Evolutionary conservation across 2,888 invertebrate genomes (phyloP), one percentile per base, ranked within the genome.

Genomic region (Troglohyphantes excavatus): DNA sequence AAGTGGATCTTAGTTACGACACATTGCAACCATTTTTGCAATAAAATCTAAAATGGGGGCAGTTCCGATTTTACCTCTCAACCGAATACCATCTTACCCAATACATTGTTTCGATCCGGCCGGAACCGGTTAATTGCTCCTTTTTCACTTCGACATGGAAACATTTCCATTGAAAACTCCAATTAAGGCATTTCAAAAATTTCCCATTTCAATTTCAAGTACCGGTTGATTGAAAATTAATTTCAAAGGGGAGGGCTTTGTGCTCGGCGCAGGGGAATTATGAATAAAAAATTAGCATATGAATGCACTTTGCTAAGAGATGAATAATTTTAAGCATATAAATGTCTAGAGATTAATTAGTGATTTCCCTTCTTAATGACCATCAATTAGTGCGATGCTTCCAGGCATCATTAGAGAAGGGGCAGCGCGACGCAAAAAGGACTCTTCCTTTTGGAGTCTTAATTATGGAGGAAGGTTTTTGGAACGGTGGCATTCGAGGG

Each of bases 321-420:
- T 82, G 81, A 88, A 79, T 81, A 81, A 70, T 86, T 86, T 86
- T 61, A 79, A 86, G 63, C 27, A 72, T 86, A 79, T 79, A 79
- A 88, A 68, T 82, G 73, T 73, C 88, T 75, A 68, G 88, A 88
- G 88, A 88, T 88, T 88, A 88, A 88, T 88, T 88, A 88, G 88
- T 76, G 88, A 88, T 81, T 78, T 87, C 27, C 63, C 68, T n/a
- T 68, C 82, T 82, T 88, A 88, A 88, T 88, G 88, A 88, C 81
- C 67, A 59, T 82, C 79, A 88, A 88, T 88, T 88, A 88, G 88
- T 70, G 21, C 67, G 53, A 82, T 75, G 43, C 65, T 88, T 23
- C 61, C 39, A 61, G 82, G 82, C 82, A 82, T 88, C 88, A 88
- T 88, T 88, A 88, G 75, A 76, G 67, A 61, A 13, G 17, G 53